phyloP scores from a whole-genome alignment of 1,140 invertebrate genomes.

The Aethina tumida region DNA sequence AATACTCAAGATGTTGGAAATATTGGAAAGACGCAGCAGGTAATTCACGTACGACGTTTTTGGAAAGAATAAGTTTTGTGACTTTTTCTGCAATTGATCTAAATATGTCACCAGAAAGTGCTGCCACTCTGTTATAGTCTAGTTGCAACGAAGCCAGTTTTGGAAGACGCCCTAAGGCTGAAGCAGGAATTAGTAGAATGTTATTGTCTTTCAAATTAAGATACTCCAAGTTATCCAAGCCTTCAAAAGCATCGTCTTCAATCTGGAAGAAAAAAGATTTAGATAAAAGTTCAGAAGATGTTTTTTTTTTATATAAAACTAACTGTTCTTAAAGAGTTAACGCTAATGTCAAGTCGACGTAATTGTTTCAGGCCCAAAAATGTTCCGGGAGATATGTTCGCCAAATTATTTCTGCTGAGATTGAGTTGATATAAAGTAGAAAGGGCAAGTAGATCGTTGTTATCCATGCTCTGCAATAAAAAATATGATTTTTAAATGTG shows the following conservation, averaged over 20 bases:
- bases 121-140: slow-evolving; percentile 80
- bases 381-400: slow-evolving; percentile 65
- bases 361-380: slow-evolving; percentile 63
- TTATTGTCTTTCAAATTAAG: slow-evolving; percentile 82
- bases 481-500: not conserved
- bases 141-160: slow-evolving; percentile 64
- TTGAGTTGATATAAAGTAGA: slow-evolving; percentile 63
- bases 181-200: slow-evolving; percentile 70
- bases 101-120: slow-evolving; percentile 68
- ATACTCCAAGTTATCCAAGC: slow-evolving; percentile 62
- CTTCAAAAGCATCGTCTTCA: slow-evolving; percentile 77
- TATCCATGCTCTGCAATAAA: slow-evolving; percentile 53
- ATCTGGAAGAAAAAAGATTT: slow-evolving; percentile 47
- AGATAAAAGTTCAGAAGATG: not conserved
- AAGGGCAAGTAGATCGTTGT: slow-evolving; percentile 52
- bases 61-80: slow-evolving; percentile 57
- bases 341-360: slow-evolving; percentile 66
- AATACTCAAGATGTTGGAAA: slow-evolving; percentile 59
- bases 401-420: slow-evolving; percentile 74
- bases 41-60: slow-evolving; percentile 80
- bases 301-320: slow-evolving; percentile 27
- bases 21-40: slow-evolving; percentile 67
- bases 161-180: slow-evolving; percentile 62
- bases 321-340: slow-evolving; percentile 79
- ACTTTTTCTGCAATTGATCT: slow-evolving; percentile 50